phyloP scores from a whole-genome alignment of 2,888 invertebrate species.

The Horisme vitalbata region DNA sequence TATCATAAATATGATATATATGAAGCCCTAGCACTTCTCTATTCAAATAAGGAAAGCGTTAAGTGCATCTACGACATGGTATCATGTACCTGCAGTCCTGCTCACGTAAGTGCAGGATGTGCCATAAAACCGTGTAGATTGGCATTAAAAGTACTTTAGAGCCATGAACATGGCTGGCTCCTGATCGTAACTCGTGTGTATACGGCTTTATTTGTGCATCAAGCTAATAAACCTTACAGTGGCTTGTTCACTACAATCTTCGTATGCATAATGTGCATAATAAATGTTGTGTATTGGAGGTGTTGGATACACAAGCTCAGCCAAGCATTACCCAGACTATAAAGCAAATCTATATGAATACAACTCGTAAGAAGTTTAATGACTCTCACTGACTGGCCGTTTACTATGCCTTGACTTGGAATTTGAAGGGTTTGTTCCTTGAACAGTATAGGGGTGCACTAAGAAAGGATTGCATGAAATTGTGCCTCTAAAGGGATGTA shows the following conservation, averaged over 20 bases:
- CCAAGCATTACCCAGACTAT: too few relatives aligned
- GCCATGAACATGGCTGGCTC: constrained; percentile 42
- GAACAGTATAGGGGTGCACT: too few relatives aligned
- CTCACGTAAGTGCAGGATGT: constrained; percentile 40
- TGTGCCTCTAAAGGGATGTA: too few relatives aligned
- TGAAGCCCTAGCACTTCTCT: background rate
- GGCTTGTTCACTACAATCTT: constrained; percentile 8
- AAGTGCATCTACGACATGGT: constrained; percentile 17
- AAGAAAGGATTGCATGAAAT: too few relatives aligned
- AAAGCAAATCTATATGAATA: too few relatives aligned
- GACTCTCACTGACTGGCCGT: too few relatives aligned
- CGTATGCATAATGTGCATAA: background rate
- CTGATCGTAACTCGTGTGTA: constrained; percentile 31
- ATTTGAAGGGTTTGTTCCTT: too few relatives aligned
- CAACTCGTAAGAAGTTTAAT: too few relatives aligned
- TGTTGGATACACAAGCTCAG: too few relatives aligned
- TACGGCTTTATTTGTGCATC: constrained; percentile 28
- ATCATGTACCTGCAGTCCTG: constrained; percentile 31
- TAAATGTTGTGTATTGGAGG: too few relatives aligned
- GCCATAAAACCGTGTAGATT: constrained; percentile 47
- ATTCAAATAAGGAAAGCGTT: constrained; percentile 13
- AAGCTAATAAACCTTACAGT: constrained; percentile 18
- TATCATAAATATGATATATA: background rate
- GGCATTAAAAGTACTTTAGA: constrained; percentile 48
- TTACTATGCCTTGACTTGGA: too few relatives aligned